Base-by-base conservation (phyloP, 2,888 invertebrate species). In the Cheilosia variabilis region DNA sequence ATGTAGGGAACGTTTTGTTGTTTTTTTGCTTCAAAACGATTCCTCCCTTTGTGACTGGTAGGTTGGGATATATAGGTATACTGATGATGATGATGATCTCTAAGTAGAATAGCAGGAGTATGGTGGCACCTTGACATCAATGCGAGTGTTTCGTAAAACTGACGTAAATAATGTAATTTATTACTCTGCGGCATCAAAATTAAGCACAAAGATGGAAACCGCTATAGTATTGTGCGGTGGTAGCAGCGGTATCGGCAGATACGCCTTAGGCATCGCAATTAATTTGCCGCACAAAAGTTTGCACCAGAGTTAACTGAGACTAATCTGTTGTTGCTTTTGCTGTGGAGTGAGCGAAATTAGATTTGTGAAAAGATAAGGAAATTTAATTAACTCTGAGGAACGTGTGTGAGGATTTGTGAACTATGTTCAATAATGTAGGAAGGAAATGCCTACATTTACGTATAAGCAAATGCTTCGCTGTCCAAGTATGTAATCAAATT, bases 111-210 rank as follows among this genome's bases (percentile, higher is more conserved):
- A 15, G 22, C 24, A 19, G 41, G 15, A 19, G 24, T n/a, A 45
- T 43, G 58, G 43, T 17, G 3, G 34, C 68, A 62, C 53, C 60
- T 47, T 69, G 45, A 53, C 27, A 69, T 19, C 62, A 69, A 69
- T 69, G 45, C 4, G 31, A 60, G 52, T 27, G 13, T 4, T 50
- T 19, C 66, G 15, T 55, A 66, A 66, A 58, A 75, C 60, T 69
- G 69, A 69, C 75, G 50, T 69, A 58, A 81, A 76, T 81, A 76
- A 69, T 76, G 27, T 58, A 76, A 81, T 81, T 81, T 81, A 81
- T 81, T 69, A 69, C 69, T 76, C 37, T 53, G 58, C 50, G 68
- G 55, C 57, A 73, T 75, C 47, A 68, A 34, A 81, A 75, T 75
- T 75, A 69, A 69, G 75, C 75, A 24, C 15, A 69, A 57, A 55